These are phyloP conservation scores for Rhinolophus sinicus DNA, from an alignment of 2,113 vertebrate species.

Conservation along the genomic window DNA sequence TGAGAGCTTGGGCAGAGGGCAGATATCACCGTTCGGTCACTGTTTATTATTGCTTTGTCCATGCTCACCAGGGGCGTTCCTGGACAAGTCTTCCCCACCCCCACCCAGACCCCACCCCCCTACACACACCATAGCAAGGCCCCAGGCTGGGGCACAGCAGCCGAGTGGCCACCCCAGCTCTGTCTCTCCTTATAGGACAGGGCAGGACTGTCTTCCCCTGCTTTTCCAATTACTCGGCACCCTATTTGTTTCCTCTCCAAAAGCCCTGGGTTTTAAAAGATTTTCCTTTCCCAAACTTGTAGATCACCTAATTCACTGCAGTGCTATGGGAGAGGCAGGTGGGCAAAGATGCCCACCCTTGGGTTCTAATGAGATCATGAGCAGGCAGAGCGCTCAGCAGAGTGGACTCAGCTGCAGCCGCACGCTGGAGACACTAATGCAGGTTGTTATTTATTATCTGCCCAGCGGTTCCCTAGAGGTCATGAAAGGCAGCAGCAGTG, in stretches of 20 bases:
- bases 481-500: background rate
- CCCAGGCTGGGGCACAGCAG: background rate
- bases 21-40: background rate
- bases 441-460: background rate
- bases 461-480: background rate
- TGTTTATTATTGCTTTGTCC: background rate
- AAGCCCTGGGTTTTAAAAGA: background rate
- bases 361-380: background rate
- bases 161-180: background rate
- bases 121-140: background rate
- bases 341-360: background rate
- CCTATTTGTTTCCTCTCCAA: background rate
- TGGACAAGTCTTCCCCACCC: rapidly evolving
- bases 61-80: background rate
- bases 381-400: background rate
- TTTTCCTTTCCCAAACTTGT: background rate
- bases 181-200: background rate
- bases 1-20: background rate
- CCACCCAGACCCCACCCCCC: background rate
- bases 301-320: background rate
- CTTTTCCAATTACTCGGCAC: background rate
- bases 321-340: background rate
- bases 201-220: background rate
- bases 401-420: background rate
- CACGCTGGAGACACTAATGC: background rate